Percentiles rank a stretch among this genome's conserved stretches.
Conservation (phyloP, 2,797 vertebrate genomes). For the Scolopax bukidnonensis region DNA sequence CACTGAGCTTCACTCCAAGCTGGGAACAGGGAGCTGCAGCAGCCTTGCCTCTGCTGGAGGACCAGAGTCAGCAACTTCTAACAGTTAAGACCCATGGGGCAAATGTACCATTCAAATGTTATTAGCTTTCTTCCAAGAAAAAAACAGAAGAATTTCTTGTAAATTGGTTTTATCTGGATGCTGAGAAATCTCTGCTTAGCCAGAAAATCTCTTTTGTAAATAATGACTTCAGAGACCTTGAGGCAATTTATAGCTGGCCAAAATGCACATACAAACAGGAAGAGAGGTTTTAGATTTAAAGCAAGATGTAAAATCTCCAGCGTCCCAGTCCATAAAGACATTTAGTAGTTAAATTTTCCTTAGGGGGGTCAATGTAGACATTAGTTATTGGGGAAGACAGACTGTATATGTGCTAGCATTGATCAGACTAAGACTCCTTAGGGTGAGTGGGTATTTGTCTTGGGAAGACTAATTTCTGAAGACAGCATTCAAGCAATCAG, state of each 20-base stretch:
- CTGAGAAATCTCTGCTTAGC: constrained; percentile 48
- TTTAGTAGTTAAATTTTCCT: constrained; percentile 12
- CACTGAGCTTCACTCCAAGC: not conserved
- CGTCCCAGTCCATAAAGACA: not conserved
- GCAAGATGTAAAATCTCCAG: not conserved
- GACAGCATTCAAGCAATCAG: not conserved
- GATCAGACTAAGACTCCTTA: not conserved
- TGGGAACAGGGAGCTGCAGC: not conserved
- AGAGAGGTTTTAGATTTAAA: not conserved
- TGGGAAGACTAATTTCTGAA: not conserved
- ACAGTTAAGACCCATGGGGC: not conserved
- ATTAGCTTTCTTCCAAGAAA: constrained; percentile 23
- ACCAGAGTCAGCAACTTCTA: not conserved
- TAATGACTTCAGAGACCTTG: constrained; percentile 32
- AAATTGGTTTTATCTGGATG: constrained; percentile 1
- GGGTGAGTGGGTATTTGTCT: not conserved
- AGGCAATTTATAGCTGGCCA: not conserved
- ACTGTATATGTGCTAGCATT: not conserved
- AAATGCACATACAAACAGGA: not conserved
- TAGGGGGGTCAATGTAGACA: not conserved
- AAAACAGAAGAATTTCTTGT: not conserved
- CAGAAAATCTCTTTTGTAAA: constrained; percentile 34
- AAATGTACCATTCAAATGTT: constrained; percentile 22
- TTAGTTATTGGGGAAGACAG: not conserved
- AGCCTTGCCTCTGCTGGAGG: not conserved